Evolutionary conservation across 2,797 vertebrate species (phyloP).

Genomic region (Poliocrania exsul): DNA sequence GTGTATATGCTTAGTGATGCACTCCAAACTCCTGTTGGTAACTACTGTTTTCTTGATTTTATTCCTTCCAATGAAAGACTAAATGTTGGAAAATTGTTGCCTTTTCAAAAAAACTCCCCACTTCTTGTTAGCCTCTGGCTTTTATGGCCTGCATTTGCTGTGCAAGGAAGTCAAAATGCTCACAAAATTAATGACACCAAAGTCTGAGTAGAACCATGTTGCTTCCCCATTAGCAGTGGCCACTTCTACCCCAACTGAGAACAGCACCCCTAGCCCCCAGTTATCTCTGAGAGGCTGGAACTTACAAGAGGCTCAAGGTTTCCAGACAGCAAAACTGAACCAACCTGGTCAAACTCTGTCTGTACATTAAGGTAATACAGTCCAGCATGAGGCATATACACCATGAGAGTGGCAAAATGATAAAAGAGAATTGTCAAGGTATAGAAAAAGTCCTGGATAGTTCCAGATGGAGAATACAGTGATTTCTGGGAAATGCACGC

Average conservation of each 20-base stretch:
- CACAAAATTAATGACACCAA: neutral
- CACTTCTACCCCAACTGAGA: neutral
- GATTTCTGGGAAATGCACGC: neutral
- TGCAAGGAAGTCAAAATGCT: conserved; percentile 8
- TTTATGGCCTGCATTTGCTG: conserved; percentile 43
- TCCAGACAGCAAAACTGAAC: neutral
- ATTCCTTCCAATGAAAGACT: neutral
- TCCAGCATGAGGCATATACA: neutral
- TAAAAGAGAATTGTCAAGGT: neutral
- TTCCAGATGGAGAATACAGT: neutral
- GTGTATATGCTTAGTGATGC: fast-evolving
- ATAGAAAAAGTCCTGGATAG: neutral
- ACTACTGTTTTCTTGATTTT: neutral
- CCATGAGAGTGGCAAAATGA: neutral
- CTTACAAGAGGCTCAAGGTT: neutral
- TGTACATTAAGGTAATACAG: neutral
- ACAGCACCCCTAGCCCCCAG: neutral
- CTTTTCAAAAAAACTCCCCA: neutral
- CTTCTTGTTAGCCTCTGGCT: conserved; percentile 3
- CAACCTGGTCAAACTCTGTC: neutral
- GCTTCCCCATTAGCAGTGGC: neutral
- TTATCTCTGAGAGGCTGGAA: neutral
- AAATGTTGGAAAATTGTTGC: neutral
- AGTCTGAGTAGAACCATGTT: neutral
- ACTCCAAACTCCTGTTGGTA: neutral